Percentiles rank a stretch among this genome's conserved stretches.
Evolutionary conservation across 2,797 vertebrate genomes (phyloP).

Genomic region (Chrysocyon brachyurus): DNA sequence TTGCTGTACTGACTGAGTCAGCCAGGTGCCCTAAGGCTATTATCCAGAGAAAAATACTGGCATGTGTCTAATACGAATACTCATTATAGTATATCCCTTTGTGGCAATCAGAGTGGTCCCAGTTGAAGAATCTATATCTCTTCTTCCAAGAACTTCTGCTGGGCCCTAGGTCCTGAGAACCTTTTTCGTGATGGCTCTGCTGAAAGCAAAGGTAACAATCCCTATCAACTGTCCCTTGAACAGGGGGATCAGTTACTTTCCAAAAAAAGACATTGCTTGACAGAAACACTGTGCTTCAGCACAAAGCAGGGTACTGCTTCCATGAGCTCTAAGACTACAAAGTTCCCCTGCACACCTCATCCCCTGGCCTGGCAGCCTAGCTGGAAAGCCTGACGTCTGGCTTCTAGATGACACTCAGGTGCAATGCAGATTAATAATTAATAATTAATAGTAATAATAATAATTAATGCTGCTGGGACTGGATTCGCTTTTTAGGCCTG

Average conservation of each 20-base stretch:
- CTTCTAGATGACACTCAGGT: background rate
- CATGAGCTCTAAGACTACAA: background rate
- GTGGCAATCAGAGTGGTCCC: background rate
- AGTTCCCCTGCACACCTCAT: background rate
- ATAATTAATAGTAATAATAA: too few relatives aligned
- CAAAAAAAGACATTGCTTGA: background rate
- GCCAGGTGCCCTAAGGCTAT: background rate
- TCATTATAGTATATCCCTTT: background rate
- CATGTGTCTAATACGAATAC: background rate
- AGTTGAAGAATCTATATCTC: background rate
- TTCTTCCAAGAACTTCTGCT: slow-evolving; percentile 9
- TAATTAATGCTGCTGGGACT: background rate
- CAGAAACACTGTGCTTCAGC: background rate
- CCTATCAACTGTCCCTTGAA: background rate
- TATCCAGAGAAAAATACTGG: slow-evolving; percentile 49
- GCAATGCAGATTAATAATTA: background rate
- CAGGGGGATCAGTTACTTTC: background rate
- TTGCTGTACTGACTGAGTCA: background rate
- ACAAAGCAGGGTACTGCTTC: background rate
- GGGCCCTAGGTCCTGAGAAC: background rate
- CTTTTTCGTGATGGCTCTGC: background rate
- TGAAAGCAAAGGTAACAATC: slow-evolving; percentile 17
- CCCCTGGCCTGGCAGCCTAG: background rate
- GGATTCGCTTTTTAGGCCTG: background rate
- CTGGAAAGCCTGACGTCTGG: background rate